Conservation (phyloP, 2,113 vertebrate species). For the Manacus vitellinus region DNA sequence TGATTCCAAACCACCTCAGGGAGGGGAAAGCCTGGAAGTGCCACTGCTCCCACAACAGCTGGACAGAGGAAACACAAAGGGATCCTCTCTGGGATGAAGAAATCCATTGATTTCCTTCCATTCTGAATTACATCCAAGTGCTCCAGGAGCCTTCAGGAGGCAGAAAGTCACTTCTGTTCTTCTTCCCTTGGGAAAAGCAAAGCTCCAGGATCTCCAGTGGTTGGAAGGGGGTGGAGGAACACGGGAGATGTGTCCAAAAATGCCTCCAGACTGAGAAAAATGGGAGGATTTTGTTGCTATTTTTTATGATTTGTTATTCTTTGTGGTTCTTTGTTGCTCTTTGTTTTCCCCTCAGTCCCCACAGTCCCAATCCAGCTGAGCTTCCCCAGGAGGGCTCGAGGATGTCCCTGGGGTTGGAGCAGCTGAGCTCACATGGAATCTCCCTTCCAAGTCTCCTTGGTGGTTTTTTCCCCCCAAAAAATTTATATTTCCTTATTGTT, state of each 20-base stretch:
- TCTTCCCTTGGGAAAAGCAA: neutral
- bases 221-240: neutral
- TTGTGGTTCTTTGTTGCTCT: neutral
- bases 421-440: neutral
- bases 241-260: rapidly evolving
- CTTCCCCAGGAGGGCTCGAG: neutral
- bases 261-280: neutral
- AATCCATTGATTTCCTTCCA: neutral
- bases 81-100: rapidly evolving
- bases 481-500: neutral
- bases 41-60: neutral
- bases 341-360: too few relatives aligned
- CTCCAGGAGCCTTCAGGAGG: neutral
- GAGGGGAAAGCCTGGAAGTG: neutral
- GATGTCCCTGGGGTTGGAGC: neutral
- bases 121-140: neutral
- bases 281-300: rapidly evolving
- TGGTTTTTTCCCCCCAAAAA: rapidly evolving
- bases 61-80: neutral
- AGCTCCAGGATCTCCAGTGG: neutral
- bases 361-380: too few relatives aligned
- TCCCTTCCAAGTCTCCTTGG: neutral
- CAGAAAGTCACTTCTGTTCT: neutral
- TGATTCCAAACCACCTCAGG: neutral
- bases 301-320: neutral